phyloP scores from a whole-genome alignment of 35 echinoderm and acorn worm species.

The Ptychodera flava region DNA sequence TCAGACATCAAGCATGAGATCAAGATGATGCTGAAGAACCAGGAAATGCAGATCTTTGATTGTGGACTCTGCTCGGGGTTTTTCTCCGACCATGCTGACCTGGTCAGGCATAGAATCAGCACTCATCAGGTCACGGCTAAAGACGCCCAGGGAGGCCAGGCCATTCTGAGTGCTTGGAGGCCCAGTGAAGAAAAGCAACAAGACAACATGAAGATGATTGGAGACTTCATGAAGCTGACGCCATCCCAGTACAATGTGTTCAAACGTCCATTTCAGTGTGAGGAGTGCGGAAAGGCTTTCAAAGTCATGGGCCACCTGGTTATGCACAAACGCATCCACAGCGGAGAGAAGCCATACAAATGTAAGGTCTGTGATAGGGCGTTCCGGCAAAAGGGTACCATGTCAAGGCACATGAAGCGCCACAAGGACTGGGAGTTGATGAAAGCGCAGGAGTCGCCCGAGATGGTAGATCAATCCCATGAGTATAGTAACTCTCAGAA shows the following conservation, averaged over 20 bases:
- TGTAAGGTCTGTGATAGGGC: not conserved
- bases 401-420: not conserved
- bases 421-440: not conserved
- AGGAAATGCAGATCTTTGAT: not conserved
- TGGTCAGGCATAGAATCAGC: not conserved
- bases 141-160: not conserved
- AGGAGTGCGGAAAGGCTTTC: not conserved
- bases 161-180: not conserved
- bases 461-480: not conserved
- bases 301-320: not conserved
- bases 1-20: not conserved
- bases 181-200: not conserved
- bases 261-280: not conserved
- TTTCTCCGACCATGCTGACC: not conserved
- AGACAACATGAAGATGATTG: not conserved
- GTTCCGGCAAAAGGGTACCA: not conserved
- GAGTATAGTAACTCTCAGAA: not conserved
- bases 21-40: not conserved
- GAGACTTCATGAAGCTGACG: not conserved
- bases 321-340: constrained; percentile 22
- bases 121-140: not conserved
- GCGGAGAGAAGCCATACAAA: constrained; percentile 16
- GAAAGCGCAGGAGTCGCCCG: not conserved
- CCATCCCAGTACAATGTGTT: not conserved
- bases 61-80: not conserved